These are phyloP conservation scores for Vesta saturnalis DNA, from an alignment of 2,888 invertebrate species.

Conservation along the genomic window DNA sequence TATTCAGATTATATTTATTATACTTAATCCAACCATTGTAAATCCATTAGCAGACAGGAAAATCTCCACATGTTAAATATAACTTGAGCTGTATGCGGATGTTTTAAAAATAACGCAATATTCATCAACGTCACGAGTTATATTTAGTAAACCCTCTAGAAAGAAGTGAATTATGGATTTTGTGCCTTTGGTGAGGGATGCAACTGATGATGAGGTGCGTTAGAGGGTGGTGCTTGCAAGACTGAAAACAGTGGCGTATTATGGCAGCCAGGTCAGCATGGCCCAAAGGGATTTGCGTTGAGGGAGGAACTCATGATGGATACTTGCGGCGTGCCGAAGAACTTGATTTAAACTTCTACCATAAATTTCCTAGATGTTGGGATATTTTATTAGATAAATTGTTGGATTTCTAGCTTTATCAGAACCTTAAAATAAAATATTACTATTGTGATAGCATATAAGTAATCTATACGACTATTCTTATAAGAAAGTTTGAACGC, in stretches of 20 bases:
- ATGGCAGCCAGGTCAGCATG: constrained; percentile 56
- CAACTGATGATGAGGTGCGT: constrained; percentile 43
- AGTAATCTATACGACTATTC: constrained; percentile 3
- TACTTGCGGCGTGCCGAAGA: constrained; percentile 41
- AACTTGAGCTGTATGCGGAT: constrained; percentile 21
- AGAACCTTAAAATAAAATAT: constrained; percentile 16
- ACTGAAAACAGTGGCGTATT: constrained; percentile 51
- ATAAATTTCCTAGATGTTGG: constrained; percentile 30
- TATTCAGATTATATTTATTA: constrained; percentile 2
- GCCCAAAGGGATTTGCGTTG: constrained; percentile 46
- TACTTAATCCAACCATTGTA: constrained; percentile 6
- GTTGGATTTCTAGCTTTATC: constrained; percentile 28
- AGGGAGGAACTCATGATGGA: constrained; percentile 44
- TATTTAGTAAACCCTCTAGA: constrained; percentile 26
- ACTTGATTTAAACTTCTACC: constrained; percentile 38
- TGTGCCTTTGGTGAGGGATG: constrained; percentile 33
- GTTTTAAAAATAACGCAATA: constrained; percentile 29
- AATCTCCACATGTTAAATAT: constrained; percentile 15
- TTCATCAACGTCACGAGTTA: constrained; percentile 27
- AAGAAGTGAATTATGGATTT: constrained; percentile 27
- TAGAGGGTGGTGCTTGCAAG: constrained; percentile 45
- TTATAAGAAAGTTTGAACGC: background rate
- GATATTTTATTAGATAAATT: constrained; percentile 31
- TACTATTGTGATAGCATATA: constrained; percentile 18
- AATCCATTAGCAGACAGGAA: constrained; percentile 1